Conservation (phyloP, 2,113 vertebrate genomes). For the Diadophis punctatus region DNA sequence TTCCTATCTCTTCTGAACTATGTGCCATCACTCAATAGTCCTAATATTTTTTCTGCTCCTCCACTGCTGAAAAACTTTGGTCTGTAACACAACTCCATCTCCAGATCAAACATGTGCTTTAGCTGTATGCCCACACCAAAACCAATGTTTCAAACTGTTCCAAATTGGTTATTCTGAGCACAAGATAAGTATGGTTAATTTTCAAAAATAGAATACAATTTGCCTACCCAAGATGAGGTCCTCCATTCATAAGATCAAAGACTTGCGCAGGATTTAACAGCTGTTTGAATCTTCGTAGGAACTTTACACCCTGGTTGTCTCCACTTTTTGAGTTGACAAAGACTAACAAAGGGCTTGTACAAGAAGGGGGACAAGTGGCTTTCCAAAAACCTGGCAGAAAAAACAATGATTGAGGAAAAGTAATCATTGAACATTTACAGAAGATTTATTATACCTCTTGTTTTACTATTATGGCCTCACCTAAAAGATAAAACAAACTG, state of each 20-base stretch:
- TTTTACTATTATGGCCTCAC: background rate
- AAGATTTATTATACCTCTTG: background rate
- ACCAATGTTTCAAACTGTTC: background rate
- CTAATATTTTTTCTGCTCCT: background rate
- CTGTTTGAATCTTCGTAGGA: slow-evolving; percentile 94
- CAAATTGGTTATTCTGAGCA: background rate
- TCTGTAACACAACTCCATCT: background rate
- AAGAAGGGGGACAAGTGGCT: slow-evolving; percentile 91
- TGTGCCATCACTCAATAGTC: background rate
- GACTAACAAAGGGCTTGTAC: slow-evolving; percentile 91
- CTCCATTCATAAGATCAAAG: slow-evolving; percentile 98
- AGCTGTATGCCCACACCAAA: background rate
- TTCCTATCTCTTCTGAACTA: background rate
- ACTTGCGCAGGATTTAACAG: slow-evolving; percentile 96
- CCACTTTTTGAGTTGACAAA: slow-evolving; percentile 98
- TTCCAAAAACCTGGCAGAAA: slow-evolving; percentile 90
- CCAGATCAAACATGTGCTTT: background rate
- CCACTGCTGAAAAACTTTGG: background rate
- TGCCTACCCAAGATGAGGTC: slow-evolving; percentile 90
- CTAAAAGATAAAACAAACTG: background rate
- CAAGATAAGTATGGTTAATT: background rate
- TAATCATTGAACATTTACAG: slow-evolving; percentile 7
- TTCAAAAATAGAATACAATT: background rate
- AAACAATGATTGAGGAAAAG: background rate
- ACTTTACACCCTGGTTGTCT: slow-evolving; percentile 97